A percentile compares a stretch with the other conserved stretches of the same genome.
Conservation (phyloP, 2,797 vertebrate species). For the Nannoperca obscura region DNA sequence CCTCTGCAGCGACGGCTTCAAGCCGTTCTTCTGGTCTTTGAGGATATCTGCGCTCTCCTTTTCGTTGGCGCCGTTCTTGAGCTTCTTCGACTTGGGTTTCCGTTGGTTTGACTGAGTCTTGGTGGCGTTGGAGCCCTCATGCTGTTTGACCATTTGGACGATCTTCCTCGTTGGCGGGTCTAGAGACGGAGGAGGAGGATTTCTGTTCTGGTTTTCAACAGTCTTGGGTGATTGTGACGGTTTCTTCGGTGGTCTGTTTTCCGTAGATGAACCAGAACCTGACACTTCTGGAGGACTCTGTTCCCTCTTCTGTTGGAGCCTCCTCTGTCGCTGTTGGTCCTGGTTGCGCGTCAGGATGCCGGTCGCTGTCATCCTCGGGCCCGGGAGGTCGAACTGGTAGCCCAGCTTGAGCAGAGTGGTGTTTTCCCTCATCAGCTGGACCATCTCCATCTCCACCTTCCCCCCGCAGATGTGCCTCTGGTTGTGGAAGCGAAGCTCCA, state of each 20-base stretch:
- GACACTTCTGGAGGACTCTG: conserved; percentile 71
- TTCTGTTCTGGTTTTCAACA: conserved; percentile 75
- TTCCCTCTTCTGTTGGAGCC: conserved; percentile 88
- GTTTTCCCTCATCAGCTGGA: conserved; percentile 90
- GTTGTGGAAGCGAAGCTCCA: conserved; percentile 94
- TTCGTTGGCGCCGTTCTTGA: conserved; percentile 87
- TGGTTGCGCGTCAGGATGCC: conserved; percentile 93
- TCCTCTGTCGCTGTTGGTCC: conserved; percentile 91
- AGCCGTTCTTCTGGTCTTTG: conserved; percentile 88
- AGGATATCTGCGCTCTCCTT: conserved; percentile 84
- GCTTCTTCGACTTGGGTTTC: conserved; percentile 84
- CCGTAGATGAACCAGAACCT: conserved; percentile 68
- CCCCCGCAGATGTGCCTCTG: conserved; percentile 94
- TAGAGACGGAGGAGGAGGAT: conserved; percentile 54
- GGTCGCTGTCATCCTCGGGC: conserved; percentile 92
- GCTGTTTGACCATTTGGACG: conserved; percentile 88
- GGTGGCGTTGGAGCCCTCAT: conserved; percentile 79
- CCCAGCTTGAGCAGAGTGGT: conserved; percentile 90
- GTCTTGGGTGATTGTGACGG: conserved; percentile 84
- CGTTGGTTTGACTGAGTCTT: conserved; percentile 83
- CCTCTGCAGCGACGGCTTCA: conserved; percentile 86
- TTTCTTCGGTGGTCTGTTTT: conserved; percentile 80
- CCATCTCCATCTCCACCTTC: conserved; percentile 95
- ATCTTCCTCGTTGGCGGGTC: conserved; percentile 85
- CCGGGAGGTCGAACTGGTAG: conserved; percentile 94